These are phyloP conservation scores for Osedax frankpressi DNA, from an alignment of 2,888 invertebrate genomes.

Conservation along the genomic window DNA sequence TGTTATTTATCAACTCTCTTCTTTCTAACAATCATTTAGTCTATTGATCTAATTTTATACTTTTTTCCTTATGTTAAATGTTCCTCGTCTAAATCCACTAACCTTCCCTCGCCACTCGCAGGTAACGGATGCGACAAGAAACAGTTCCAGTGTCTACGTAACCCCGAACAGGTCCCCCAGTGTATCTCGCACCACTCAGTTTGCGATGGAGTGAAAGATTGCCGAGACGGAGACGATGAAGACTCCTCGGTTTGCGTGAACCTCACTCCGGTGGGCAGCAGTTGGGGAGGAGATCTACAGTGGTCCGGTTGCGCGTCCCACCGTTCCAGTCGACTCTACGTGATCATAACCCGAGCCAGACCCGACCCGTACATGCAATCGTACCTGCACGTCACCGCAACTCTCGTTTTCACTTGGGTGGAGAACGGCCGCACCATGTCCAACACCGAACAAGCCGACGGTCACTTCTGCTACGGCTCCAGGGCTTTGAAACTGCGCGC, in stretches of 20 bases:
- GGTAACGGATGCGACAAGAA: background rate
- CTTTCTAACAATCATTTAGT: too few species aligned
- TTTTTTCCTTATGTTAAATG: too few species aligned
- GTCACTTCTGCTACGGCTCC: constrained; percentile 6
- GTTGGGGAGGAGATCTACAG: constrained; percentile 7
- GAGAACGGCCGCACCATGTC: constrained; percentile 8
- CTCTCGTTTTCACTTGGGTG: constrained; percentile 9
- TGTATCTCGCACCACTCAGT: background rate
- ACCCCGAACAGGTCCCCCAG: constrained; percentile 1
- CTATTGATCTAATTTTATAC: too few species aligned
- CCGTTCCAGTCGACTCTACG: background rate
- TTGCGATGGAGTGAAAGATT: constrained; percentile 1
- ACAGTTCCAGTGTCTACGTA: constrained; percentile 6
- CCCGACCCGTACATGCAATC: background rate
- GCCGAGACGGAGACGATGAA: constrained; percentile 5
- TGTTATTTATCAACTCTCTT: too few species aligned
- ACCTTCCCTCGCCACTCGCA: background rate
- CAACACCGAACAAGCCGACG: constrained; percentile 5
- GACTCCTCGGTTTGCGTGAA: background rate
- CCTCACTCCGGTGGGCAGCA: constrained; percentile 3
- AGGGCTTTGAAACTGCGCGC: background rate
- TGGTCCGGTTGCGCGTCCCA: constrained; percentile 7
- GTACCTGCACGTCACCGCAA: background rate
- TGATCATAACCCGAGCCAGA: background rate
- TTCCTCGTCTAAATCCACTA: too few species aligned